phyloP scores from a whole-genome alignment of 2,888 invertebrate species.

The Lycophotia porphyrea region DNA sequence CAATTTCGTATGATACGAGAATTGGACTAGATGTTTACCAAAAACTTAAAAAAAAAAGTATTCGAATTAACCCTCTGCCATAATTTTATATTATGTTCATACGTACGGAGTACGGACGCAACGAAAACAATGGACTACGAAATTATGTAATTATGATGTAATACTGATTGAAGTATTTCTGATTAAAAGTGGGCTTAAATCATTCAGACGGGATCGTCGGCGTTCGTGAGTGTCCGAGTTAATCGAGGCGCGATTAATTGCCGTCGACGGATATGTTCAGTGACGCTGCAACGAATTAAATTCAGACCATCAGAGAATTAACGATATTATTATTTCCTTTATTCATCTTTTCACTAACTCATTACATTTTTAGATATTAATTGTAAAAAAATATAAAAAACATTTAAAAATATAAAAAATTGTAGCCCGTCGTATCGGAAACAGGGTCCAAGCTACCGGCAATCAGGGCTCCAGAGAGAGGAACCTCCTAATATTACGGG shows the following conservation, averaged over 20 bases:
- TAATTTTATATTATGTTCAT: not conserved
- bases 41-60: not conserved
- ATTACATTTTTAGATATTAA: too few relatives aligned
- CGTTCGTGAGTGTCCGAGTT: constrained; percentile 4
- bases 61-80: not conserved
- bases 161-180: constrained; percentile 33
- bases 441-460: too few relatives aligned
- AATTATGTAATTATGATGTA: constrained; percentile 35
- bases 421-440: too few relatives aligned
- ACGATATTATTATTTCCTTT: not conserved
- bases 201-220: not conserved
- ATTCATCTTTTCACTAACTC: too few relatives aligned
- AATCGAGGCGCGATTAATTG: constrained; percentile 14
- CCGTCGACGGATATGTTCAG: not conserved
- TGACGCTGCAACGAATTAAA: not conserved
- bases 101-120: not conserved
- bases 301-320: not conserved
- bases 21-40: not conserved
- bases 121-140: constrained; percentile 7
- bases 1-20: not conserved
- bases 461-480: too few relatives aligned
- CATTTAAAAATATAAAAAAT: too few relatives aligned
- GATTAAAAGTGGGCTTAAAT: constrained; percentile 36
- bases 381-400: too few relatives aligned
- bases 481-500: too few relatives aligned